phyloP scores from a whole-genome alignment of 2,888 invertebrate species.

The Aelia acuminata region DNA sequence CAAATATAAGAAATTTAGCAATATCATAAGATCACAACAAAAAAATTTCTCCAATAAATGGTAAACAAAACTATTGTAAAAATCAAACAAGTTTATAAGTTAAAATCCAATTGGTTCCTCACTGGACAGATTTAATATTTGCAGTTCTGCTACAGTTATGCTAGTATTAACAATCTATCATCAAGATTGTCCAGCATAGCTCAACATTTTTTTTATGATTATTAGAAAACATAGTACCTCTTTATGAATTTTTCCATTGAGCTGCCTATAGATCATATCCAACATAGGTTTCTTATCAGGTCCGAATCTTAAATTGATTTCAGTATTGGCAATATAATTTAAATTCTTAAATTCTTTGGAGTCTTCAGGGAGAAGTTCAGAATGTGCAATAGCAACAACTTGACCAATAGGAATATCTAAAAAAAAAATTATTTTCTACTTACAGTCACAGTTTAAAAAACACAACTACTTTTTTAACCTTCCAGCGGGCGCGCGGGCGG shows the following conservation, averaged over 20 bases:
- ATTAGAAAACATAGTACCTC: constrained; percentile 25
- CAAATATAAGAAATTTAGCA: neutral
- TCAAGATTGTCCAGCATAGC: too few species aligned
- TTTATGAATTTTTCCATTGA: constrained; percentile 53
- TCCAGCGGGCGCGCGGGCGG: too few species aligned
- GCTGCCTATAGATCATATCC: constrained; percentile 4
- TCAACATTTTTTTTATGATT: too few species aligned
- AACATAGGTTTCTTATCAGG: neutral
- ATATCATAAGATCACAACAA: too few species aligned
- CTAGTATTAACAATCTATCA: too few species aligned
- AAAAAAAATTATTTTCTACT: neutral
- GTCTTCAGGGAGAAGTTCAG: constrained; percentile 47
- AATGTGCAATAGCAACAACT: constrained; percentile 38
- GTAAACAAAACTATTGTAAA: too few species aligned
- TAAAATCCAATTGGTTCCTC: too few species aligned
- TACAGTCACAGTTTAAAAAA: neutral
- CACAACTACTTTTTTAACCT: too few species aligned
- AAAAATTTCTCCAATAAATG: too few species aligned
- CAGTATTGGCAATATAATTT: constrained; percentile 35
- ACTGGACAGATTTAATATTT: too few species aligned
- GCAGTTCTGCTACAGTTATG: too few species aligned
- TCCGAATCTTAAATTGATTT: constrained; percentile 35
- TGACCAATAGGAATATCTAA: constrained; percentile 37
- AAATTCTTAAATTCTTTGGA: constrained; percentile 49
- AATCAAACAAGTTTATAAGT: too few species aligned